A percentile compares a stretch with the other conserved stretches of the same genome.
phyloP scores from a whole-genome alignment of 2,797 vertebrate species.

The Gambelia wislizenii region DNA sequence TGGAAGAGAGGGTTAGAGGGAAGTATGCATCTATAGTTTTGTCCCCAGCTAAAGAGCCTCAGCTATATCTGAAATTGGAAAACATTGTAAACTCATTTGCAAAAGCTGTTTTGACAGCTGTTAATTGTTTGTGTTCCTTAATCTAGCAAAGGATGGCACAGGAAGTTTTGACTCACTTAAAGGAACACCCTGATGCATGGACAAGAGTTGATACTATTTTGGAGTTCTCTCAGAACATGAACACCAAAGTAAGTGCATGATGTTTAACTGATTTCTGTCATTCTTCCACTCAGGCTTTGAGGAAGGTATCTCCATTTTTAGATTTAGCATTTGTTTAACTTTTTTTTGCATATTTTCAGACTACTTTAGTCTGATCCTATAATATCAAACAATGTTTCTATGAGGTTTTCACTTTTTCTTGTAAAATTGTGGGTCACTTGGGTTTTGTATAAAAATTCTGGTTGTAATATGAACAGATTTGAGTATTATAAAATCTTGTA shows the following conservation, averaged over 20 bases:
- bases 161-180: slow-evolving; percentile 96
- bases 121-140: slow-evolving; percentile 28
- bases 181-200: slow-evolving; percentile 98
- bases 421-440: slow-evolving; percentile 51
- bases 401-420: slow-evolving; percentile 49
- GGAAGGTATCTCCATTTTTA: slow-evolving; percentile 86
- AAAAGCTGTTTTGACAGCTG: slow-evolving; percentile 32
- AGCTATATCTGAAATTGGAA: background rate
- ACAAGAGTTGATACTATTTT: slow-evolving; percentile 98
- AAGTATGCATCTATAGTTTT: too few relatives aligned
- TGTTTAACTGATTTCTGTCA: slow-evolving; percentile 77
- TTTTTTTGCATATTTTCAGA: slow-evolving; percentile 70
- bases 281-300: slow-evolving; percentile 87
- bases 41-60: background rate
- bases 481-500: slow-evolving; percentile 67
- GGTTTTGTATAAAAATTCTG: slow-evolving; percentile 55
- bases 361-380: slow-evolving; percentile 72
- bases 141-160: slow-evolving; percentile 96
- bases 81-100: background rate
- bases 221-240: slow-evolving; percentile 99
- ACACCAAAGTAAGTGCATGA: slow-evolving; percentile 93
- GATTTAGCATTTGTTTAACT: slow-evolving; percentile 68
- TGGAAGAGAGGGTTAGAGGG: too few relatives aligned
- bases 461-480: slow-evolving; percentile 60
- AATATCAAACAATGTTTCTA: slow-evolving; percentile 65